Evolutionary conservation across 2,888 invertebrate genomes (phyloP).

Genomic region (Troglohyphantes excavatus): DNA sequence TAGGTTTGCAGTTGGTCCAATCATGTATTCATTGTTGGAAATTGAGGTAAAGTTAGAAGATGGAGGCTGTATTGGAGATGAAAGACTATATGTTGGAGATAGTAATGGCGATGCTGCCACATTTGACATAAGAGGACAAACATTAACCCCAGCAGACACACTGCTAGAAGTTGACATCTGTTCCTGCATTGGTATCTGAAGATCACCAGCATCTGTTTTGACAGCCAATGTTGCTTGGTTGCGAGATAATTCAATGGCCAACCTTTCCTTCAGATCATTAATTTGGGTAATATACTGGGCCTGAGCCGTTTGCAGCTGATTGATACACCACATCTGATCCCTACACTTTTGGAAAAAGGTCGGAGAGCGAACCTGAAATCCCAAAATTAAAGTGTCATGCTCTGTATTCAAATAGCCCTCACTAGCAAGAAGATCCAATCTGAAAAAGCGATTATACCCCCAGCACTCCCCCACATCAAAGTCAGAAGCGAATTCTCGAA

Average conservation of each 20-base stretch:
- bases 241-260: slow-evolving; percentile 82
- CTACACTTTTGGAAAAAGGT: slow-evolving; percentile 96
- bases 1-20: slow-evolving; percentile 14
- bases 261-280: slow-evolving; percentile 90
- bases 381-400: slow-evolving; percentile 91
- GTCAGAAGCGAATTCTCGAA: slow-evolving; percentile 96
- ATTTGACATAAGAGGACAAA: slow-evolving; percentile 65
- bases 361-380: slow-evolving; percentile 95
- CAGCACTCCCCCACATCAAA: slow-evolving; percentile 98
- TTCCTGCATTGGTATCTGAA: slow-evolving; percentile 46
- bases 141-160: slow-evolving; percentile 14
- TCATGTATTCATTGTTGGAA: slow-evolving; percentile 46
- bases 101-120: slow-evolving; percentile 61
- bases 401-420: slow-evolving; percentile 94
- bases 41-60: slow-evolving; percentile 60
- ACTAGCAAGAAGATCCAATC: slow-evolving; percentile 92
- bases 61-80: slow-evolving; percentile 48
- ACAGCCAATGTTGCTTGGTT: slow-evolving; percentile 79
- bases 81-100: slow-evolving; percentile 65
- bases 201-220: slow-evolving; percentile 66
- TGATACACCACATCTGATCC: slow-evolving; percentile 96
- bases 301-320: slow-evolving; percentile 90
- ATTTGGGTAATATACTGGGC: slow-evolving; percentile 91
- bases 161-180: slow-evolving; percentile 17
- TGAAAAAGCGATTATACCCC: slow-evolving; percentile 97